These are phyloP conservation scores for Papilio glaucus DNA, from an alignment of 1,140 invertebrate species.

Conservation along the genomic window DNA sequence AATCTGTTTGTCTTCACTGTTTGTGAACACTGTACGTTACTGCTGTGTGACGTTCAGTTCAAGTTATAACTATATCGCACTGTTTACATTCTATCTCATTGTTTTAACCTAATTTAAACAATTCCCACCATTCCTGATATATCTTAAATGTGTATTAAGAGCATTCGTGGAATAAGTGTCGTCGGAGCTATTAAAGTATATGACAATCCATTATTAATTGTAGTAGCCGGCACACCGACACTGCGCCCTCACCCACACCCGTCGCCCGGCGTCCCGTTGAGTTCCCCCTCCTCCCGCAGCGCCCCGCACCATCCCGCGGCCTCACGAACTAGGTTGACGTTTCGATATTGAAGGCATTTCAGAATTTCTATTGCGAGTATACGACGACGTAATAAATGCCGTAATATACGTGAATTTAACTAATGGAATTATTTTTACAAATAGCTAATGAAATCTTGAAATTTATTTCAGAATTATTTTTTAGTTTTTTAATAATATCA, in stretches of 20 bases:
- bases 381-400: constrained; percentile 69
- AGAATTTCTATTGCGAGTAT: constrained; percentile 74
- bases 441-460: background rate
- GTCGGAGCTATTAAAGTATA: constrained; percentile 56
- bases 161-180: constrained; percentile 36
- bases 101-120: constrained; percentile 15
- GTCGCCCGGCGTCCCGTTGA: constrained; percentile 35
- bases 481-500: too few relatives aligned
- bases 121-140: background rate
- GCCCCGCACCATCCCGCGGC: constrained; percentile 43
- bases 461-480: background rate
- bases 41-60: too few relatives aligned
- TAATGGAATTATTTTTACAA: constrained; percentile 43
- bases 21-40: too few relatives aligned
- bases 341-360: constrained; percentile 79
- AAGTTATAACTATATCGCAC: background rate
- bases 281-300: constrained; percentile 15
- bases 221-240: constrained; percentile 43
- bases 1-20: too few relatives aligned
- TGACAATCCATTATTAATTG: constrained; percentile 67
- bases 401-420: constrained; percentile 65
- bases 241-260: constrained; percentile 31
- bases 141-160: constrained; percentile 23
- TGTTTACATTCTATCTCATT: background rate
- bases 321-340: constrained; percentile 71